Evolutionary conservation across 2,113 vertebrate genomes (phyloP).

Genomic region (Psittacus erithacus): DNA sequence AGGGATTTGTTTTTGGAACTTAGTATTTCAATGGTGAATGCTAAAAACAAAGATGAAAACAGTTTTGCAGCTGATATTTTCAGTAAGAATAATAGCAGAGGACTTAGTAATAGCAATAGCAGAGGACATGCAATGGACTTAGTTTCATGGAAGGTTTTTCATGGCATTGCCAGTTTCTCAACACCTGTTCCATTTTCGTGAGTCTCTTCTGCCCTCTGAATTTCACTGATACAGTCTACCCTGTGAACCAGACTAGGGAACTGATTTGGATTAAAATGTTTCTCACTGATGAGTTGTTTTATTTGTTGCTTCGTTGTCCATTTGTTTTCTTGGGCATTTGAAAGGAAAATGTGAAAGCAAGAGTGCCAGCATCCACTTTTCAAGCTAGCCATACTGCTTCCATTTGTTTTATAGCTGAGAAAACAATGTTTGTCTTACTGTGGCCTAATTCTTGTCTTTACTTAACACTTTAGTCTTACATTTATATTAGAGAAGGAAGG

Average conservation of each 20-base stretch:
- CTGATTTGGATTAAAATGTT: not conserved
- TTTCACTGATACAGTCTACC: not conserved
- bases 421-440: not conserved
- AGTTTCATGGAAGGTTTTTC: not conserved
- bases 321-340: not conserved
- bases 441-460: not conserved
- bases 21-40: not conserved
- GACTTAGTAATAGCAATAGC: too few species aligned
- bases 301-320: not conserved
- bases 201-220: not conserved
- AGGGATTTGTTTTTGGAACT: not conserved
- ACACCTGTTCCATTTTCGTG: not conserved
- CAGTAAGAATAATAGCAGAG: not conserved
- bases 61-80: not conserved
- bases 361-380: not conserved
- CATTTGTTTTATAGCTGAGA: constrained; percentile 27
- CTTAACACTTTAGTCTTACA: not conserved
- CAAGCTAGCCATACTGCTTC: constrained; percentile 2
- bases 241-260: not conserved
- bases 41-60: not conserved
- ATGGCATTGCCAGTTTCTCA: not conserved
- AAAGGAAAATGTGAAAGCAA: not conserved
- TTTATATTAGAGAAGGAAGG: not conserved
- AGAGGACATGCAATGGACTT: not conserved
- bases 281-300: not conserved